phyloP scores from a whole-genome alignment of 2,888 invertebrate genomes.

The Tachina grossa region DNA sequence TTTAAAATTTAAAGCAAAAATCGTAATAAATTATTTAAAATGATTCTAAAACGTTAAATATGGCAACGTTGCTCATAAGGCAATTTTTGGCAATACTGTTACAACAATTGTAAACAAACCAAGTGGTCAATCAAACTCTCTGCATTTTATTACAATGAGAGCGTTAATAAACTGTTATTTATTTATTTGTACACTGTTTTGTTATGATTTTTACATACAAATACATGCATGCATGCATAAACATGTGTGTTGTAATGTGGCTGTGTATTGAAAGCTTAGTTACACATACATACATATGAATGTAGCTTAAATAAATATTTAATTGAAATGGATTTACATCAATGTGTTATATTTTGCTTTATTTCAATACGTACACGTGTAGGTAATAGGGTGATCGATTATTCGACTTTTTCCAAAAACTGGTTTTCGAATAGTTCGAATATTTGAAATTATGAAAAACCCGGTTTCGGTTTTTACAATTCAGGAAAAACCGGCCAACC shows the following conservation, averaged over 20 bases:
- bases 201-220: background rate
- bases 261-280: too few relatives aligned
- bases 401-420: too few relatives aligned
- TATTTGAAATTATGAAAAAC: too few relatives aligned
- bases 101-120: conserved; percentile 1
- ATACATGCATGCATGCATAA: background rate
- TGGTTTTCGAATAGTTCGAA: too few relatives aligned
- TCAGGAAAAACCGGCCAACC: too few relatives aligned
- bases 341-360: background rate
- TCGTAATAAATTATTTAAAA: background rate
- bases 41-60: background rate
- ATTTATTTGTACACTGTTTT: background rate
- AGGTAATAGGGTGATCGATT: too few relatives aligned
- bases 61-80: background rate
- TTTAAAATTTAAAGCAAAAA: background rate
- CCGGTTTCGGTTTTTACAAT: too few relatives aligned
- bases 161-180: background rate
- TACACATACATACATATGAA: too few relatives aligned
- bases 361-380: too few relatives aligned
- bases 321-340: conserved; percentile 18
- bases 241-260: too few relatives aligned
- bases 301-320: background rate
- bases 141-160: background rate
- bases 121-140: background rate
- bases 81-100: conserved; percentile 2